Evolutionary conservation across 2,797 vertebrate species (phyloP), one percentile per base, ranked within the genome.

Genomic region (Melanotaenia trifasciata): DNA sequence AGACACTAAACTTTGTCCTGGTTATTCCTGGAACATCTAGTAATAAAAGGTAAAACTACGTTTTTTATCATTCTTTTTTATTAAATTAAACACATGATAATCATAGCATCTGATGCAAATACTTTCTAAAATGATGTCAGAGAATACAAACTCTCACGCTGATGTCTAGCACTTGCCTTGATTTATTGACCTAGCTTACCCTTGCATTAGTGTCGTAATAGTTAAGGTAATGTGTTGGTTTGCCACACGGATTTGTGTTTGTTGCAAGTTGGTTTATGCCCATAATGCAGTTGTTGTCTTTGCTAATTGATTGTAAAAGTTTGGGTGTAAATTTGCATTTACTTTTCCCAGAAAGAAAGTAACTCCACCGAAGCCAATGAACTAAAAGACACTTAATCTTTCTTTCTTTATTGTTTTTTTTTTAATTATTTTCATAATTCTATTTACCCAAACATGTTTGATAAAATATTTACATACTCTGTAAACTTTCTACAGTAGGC

Each of bases 401-500:
- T 40, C 32, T 58, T 24, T 40, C 20, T 67, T 54, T 76, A 78
- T 76, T 30, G 28, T 30, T 40, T 69, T 80, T 81, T 13, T 61
- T 51, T 32, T n/a, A n/a, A n/a, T n/a, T 53, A 6, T 33, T 69
- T 26, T 45, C 28, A 2, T 85, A 65, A 83, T 91, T 79, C 73
- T 22, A 26, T 74, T 70, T 71, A 79, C 14, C n/a, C 9, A 24
- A 87, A 83, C 66, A 84, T 80, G 65, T 30, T 61, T 28, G 32
- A 43, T 32, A 51, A 60, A 77, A 65, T 64, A 59, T 68, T 76
- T 43, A 45, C 50, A 69, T 70, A 33, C 67, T 76, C 16, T 2
- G 18, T 58, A 70, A 86, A 84, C 74, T 76, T 77, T 43, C 43
- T 20, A 35, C 76, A 72, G n/a, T 78, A 76, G 28, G 76, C 77